Evolutionary conservation across 2,113 vertebrate genomes (phyloP), one percentile per base, ranked within the genome.

Genomic region (Butorides virescens): DNA sequence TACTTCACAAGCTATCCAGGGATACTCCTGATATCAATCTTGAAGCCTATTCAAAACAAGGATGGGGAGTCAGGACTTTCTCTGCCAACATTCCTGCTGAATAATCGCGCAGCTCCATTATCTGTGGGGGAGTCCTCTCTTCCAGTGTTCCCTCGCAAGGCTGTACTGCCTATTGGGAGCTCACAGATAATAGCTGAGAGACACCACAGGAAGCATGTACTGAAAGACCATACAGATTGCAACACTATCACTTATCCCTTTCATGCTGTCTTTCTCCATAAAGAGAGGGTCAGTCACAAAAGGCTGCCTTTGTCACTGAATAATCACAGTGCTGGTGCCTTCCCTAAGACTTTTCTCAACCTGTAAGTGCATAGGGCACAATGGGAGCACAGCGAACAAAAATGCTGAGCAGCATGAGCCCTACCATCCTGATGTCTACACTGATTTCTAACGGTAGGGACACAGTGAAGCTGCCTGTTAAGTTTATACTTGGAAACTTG

Each of bases 61-160:
- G 80, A 88, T 85, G 93, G 97, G 98, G 97, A 97, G 96, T 95
- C 74, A 83, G 67, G 85, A 82, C 73, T 96, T 79, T 92, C 86
- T 71, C 78, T 95, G 97, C 98, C 98, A 98, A 90, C 97, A 97
- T 97, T 97, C 97, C 97, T 97, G 95, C 97, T 90, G 98, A 91
- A 97, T 95, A 98, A 97, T 95, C 78, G 22, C 97, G 92, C 82
- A 86, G 92, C 97, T 97, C 95, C 95, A 88, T 96, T 96, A 96
- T 97, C 91, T 95, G 89, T 92, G 97, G 71, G 95, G 96, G 96
- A 98, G 97, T 96, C 96, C 87, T 84, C 94, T 86, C 46, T 52
- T 44, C 42, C 92, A 83, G 90, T 29, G 14, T 63, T 95, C 79
- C 87, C 86, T 73, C 8, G 25, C 81, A 68, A 32, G 66, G 80